These are phyloP conservation scores for Channallabes apus DNA, from an alignment of 2,797 vertebrate species.

Conservation along the genomic window DNA sequence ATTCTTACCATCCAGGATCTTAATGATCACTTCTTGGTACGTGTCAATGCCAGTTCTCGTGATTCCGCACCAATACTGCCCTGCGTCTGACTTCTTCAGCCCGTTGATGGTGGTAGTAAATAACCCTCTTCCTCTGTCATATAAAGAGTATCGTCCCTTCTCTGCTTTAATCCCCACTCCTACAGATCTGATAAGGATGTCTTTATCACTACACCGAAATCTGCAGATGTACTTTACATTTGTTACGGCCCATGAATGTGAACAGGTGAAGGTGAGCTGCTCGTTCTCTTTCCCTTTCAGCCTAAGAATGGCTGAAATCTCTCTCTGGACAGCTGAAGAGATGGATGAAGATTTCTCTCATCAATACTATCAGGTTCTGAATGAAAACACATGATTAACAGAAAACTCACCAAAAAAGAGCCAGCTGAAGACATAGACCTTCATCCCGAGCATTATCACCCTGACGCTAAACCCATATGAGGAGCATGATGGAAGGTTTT, in stretches of 20 bases:
- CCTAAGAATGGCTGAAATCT: background rate
- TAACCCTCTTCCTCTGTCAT: background rate
- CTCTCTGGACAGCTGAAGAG: background rate
- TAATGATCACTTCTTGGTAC: background rate
- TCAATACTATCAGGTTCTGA: background rate
- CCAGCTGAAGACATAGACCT: background rate
- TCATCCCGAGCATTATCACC: background rate
- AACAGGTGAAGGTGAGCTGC: slow-evolving; percentile 9
- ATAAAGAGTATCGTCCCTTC: slow-evolving; percentile 14
- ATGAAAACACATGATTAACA: background rate
- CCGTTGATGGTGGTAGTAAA: slow-evolving; percentile 5
- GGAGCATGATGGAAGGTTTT: background rate
- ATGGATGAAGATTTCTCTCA: background rate
- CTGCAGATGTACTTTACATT: slow-evolving; percentile 27
- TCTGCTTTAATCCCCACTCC: background rate
- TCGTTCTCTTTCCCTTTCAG: background rate
- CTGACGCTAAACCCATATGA: background rate
- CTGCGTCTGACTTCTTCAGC: slow-evolving; percentile 7
- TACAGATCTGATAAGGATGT: background rate
- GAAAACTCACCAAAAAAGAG: slow-evolving; percentile 12
- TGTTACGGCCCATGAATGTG: slow-evolving; percentile 2
- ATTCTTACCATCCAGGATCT: slow-evolving; percentile 11
- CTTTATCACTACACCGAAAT: background rate
- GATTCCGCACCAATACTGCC: slow-evolving; percentile 23
- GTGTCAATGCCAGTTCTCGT: slow-evolving; percentile 12